phyloP scores from a whole-genome alignment of 2,888 invertebrate genomes.

The Drosophila nr. perissopoda region DNA sequence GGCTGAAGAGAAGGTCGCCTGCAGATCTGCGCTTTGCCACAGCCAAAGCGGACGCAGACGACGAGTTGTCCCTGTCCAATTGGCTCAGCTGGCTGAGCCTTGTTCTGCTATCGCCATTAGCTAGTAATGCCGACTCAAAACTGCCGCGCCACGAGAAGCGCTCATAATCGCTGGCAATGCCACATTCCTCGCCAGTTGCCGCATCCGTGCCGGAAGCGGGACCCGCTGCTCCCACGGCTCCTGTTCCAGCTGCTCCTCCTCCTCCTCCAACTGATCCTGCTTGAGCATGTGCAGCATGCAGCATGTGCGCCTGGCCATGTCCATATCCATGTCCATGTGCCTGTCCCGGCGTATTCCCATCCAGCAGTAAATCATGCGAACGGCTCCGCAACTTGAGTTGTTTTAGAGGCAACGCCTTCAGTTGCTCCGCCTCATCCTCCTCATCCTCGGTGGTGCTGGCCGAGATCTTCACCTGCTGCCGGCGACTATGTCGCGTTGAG shows the following conservation, averaged over 20 bases:
- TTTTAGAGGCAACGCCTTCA: conserved; percentile 62
- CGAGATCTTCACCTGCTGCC: conserved; percentile 87
- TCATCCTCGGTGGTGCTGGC: conserved; percentile 84
- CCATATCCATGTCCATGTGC: conserved; percentile 5
- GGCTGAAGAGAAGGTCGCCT: conserved; percentile 92
- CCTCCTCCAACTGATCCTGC: neutral
- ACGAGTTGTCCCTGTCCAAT: conserved; percentile 88
- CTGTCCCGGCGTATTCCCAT: conserved; percentile 82
- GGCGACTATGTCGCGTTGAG: conserved; percentile 86
- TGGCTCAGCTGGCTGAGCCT: conserved; percentile 89
- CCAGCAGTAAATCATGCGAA: conserved; percentile 92
- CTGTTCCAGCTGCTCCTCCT: neutral
- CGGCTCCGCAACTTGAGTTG: conserved; percentile 87
- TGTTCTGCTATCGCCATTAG: conserved; percentile 92
- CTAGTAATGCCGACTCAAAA: conserved; percentile 95
- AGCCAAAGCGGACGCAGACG: conserved; percentile 89
- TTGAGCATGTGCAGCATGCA: conserved; percentile 34
- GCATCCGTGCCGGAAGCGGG: conserved; percentile 84
- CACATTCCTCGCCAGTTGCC: conserved; percentile 86
- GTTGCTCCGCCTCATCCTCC: conserved; percentile 83
- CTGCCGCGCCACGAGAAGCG: conserved; percentile 96
- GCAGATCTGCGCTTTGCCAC: conserved; percentile 91
- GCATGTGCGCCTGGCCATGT: conserved; percentile 16
- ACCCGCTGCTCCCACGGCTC: conserved; percentile 31
- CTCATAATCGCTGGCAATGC: conserved; percentile 94